These are phyloP conservation scores for Misgurnus anguillicaudatus DNA, from an alignment of 2,113 vertebrate genomes.

Conservation along the genomic window DNA sequence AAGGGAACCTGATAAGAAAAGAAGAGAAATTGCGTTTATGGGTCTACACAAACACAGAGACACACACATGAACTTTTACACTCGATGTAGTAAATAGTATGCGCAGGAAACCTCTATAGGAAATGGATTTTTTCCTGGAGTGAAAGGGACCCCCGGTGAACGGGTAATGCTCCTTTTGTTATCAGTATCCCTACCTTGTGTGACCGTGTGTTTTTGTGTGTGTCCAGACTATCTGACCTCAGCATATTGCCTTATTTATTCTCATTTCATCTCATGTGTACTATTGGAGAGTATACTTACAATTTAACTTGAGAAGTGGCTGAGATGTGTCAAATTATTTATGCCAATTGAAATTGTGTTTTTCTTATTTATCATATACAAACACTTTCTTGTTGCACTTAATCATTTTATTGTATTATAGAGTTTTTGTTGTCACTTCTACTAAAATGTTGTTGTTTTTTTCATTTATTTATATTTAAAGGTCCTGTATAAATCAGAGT, in stretches of 20 bases:
- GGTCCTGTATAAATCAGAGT: too few species aligned
- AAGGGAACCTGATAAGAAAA: slow-evolving; percentile 18
- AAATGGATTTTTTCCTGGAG: slow-evolving; percentile 42
- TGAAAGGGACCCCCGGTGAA: slow-evolving; percentile 41
- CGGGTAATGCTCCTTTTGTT: slow-evolving; percentile 41
- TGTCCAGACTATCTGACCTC: slow-evolving; percentile 5
- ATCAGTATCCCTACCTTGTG: slow-evolving; percentile 14
- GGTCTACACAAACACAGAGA: background rate
- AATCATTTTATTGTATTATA: background rate
- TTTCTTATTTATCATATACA: too few species aligned
- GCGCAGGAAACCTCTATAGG: slow-evolving; percentile 30
- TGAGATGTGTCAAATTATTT: background rate
- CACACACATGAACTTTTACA: background rate
- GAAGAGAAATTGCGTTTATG: background rate
- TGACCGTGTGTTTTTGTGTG: background rate
- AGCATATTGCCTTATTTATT: slow-evolving; percentile 5
- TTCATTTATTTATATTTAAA: too few species aligned
- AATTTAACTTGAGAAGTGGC: background rate
- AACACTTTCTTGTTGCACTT: background rate
- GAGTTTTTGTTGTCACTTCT: too few species aligned
- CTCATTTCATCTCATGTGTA: background rate
- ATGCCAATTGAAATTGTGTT: background rate
- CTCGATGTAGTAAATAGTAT: slow-evolving; percentile 24
- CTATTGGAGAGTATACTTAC: slow-evolving; percentile 1
- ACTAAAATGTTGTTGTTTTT: too few species aligned